Conservation (phyloP, 23 tunicate genomes). For the Trididemnum miniatum region DNA sequence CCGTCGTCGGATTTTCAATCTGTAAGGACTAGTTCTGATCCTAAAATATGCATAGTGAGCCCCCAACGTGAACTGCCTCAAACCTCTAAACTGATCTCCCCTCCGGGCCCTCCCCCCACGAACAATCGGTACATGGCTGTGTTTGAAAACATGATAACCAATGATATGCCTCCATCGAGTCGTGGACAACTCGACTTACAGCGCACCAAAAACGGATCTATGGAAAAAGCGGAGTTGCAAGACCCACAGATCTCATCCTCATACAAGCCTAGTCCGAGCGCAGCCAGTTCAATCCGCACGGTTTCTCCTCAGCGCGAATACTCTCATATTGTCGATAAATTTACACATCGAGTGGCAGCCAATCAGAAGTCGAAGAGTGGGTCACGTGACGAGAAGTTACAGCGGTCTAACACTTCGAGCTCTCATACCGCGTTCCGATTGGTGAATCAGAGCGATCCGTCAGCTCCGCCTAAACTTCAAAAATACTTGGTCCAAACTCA, state of each 20-base stretch:
- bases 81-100: neutral
- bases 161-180: neutral
- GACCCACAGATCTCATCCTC: neutral
- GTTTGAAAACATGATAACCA: slow-evolving; percentile 12
- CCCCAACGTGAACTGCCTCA: slow-evolving; percentile 3
- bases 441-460: neutral
- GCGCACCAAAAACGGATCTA: neutral
- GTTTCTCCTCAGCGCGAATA: slow-evolving; percentile 32
- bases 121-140: slow-evolving; percentile 11
- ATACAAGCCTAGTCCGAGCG: slow-evolving; percentile 49
- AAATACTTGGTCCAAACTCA: slow-evolving; percentile 32
- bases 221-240: neutral
- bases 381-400: neutral
- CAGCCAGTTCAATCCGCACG: slow-evolving; percentile 31
- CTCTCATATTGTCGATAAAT: slow-evolving; percentile 12
- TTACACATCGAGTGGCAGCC: slow-evolving; percentile 10
- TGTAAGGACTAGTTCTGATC: neutral
- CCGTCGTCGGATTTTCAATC: neutral
- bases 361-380: neutral
- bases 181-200: neutral
- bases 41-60: slow-evolving; percentile 20
- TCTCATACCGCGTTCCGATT: slow-evolving; percentile 35
- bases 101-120: neutral
- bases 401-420: slow-evolving; percentile 1
- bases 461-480: slow-evolving; percentile 18